Evolutionary conservation across 2,888 invertebrate genomes (phyloP).

Genomic region (Pollenia labialis): DNA sequence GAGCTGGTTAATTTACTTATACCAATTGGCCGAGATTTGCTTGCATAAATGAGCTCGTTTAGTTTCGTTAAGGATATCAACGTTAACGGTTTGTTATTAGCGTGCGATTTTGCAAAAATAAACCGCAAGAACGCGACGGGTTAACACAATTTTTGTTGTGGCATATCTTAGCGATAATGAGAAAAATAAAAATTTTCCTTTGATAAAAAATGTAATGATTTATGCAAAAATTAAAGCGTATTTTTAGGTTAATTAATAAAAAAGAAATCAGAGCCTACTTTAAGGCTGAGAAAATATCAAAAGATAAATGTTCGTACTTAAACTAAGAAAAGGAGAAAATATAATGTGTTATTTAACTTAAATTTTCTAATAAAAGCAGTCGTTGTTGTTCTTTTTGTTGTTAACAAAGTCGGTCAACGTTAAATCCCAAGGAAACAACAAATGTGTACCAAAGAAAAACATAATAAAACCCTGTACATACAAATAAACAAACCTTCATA

Average conservation of each 20-base stretch:
- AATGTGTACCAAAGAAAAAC: conserved; percentile 23
- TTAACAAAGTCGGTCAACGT: conserved; percentile 64
- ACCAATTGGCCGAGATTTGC: conserved; percentile 75
- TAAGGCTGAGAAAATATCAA: background rate
- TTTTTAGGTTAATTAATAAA: background rate
- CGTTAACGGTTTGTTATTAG: conserved; percentile 74
- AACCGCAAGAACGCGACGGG: conserved; percentile 62
- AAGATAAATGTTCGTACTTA: background rate
- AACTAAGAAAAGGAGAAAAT: background rate
- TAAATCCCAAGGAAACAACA: conserved; percentile 40
- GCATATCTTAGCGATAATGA: conserved; percentile 30
- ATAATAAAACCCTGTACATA: background rate
- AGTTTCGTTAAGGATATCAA: conserved; percentile 77
- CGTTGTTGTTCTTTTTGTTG: conserved; percentile 27
- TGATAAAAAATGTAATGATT: conserved; percentile 4
- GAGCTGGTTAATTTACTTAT: conserved; percentile 63
- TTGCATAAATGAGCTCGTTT: conserved; percentile 75
- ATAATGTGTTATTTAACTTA: conserved; percentile 35
- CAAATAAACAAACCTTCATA: background rate
- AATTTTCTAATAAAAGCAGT: conserved; percentile 11
- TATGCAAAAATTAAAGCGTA: conserved; percentile 15
- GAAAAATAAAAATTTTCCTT: conserved; percentile 22
- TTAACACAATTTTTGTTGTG: conserved; percentile 54
- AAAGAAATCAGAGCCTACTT: conserved; percentile 7
- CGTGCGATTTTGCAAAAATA: conserved; percentile 44